Base-by-base conservation (phyloP, 1,140 invertebrate genomes). In the Akabosia matsudoensis region DNA sequence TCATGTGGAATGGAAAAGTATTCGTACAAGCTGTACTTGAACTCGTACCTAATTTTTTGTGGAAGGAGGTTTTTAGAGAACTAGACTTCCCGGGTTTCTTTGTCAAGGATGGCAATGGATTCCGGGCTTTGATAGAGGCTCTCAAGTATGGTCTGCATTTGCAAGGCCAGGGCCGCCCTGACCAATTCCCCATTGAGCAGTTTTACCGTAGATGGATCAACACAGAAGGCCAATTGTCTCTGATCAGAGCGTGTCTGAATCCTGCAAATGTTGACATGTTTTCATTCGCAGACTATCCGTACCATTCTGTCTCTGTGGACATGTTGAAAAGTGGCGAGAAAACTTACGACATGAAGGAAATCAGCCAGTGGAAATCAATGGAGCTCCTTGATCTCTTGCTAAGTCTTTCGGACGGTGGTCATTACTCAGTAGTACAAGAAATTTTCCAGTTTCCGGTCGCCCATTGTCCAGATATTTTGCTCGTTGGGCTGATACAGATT, bases 191-290 rank as follows among this genome's bases (percentile, higher is more conserved):
- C 18, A 90, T 96, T 30, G 95, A 97, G 82, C 89, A 91, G 74
- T 88, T 97, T 78, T 98, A 96, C 84, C 88, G 92, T 70, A 89
- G 91, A 64, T 98, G 96, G 96, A 92, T 92, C 77, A 96, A 98
- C 84, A 88, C 92, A 16, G 96, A 98, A 82, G 94, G 93, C 80
- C 84, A 98, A 86, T 89, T 97, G 80, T 95, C 93, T 78, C 88
- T 97, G 34, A 88, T 98, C 18, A 89, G 91, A 76, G 91, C 93
- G 78, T 92, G 96, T 77, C 84, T 98, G 0, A 94, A 94, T 83
- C 74, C 76, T 26, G 84, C 84, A 30, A 91, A 95, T 86, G 90
- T 94, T 0, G 97, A 98, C 85, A 89, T 98, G 34, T 97, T 98
- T 84, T 96, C 93, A 83, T 95, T 98, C 84, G 91, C 93, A 70